A percentile compares a stretch with the other conserved stretches of the same genome.
Evolutionary conservation across 2,113 vertebrate species (phyloP).

Genomic region (Empidonax traillii): DNA sequence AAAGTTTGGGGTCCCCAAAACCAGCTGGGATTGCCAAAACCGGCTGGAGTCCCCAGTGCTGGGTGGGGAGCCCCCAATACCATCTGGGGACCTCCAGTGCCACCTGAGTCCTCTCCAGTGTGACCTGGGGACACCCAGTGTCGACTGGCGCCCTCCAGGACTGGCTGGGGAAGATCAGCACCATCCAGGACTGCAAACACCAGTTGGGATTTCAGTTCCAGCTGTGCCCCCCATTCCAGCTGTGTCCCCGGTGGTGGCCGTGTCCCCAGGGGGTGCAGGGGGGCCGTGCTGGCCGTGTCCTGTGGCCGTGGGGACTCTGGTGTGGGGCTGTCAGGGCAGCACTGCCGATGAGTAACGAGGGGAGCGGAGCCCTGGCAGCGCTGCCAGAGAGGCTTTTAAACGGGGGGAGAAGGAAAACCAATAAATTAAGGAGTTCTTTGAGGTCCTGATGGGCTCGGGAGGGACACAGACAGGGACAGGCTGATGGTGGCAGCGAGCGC

Average conservation of each 20-base stretch:
- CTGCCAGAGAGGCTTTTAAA: constrained; percentile 17
- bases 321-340: background rate
- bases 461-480: background rate
- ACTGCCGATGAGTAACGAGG: background rate
- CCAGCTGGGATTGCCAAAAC: background rate
- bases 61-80: background rate
- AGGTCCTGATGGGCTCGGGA: background rate
- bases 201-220: background rate
- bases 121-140: background rate
- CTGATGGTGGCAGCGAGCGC: rapidly evolving
- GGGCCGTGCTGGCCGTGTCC: rapidly evolving
- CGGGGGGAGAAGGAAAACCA: background rate
- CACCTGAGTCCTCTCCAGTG: background rate
- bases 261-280: background rate
- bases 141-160: rapidly evolving
- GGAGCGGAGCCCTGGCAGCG: background rate
- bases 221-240: rapidly evolving
- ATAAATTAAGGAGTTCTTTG: background rate
- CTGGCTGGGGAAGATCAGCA: rapidly evolving
- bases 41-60: background rate
- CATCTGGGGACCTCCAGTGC: background rate
- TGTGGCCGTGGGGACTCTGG: background rate
- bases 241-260: rapidly evolving
- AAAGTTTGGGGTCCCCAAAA: background rate
- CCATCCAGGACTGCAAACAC: background rate